Base-by-base conservation (phyloP, 1,140 invertebrate species). In the Aphis gossypii region DNA sequence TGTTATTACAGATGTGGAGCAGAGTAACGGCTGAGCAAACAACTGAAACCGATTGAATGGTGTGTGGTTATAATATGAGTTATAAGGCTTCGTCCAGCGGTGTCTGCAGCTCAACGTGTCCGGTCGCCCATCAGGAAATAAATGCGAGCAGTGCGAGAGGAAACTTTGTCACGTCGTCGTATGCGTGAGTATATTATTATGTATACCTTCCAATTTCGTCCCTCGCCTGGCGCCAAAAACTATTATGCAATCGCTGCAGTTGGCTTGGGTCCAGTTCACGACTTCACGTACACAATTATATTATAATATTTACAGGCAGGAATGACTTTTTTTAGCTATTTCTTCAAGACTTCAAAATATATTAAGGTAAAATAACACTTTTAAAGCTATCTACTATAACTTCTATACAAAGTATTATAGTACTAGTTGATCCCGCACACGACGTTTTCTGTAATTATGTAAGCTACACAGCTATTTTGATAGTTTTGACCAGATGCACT, bases 41-140 rank as follows among this genome's bases (percentile, higher is more conserved):
- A 89, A 51, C n/a, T 89, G 87, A 51, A 51, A 54, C 35, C 87
- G 87, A 89, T 54, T 54, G 51, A 38, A 18, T 21, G 84, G 21
- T 14, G 35, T 8, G 30, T 11, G 84, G 44, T n/a, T 18, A 35
- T 30, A 20, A 25, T 20, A 35, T 25, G n/a, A 38, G 84, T 21
- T 18, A 44, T 88, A 88, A n/a, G 86, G 86, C 86, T 88, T 88
- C 46, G 86, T 18, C 48, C 48, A 2, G 48, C 14, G 48, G 48
- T 11, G 44, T 89, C 48, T 35, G 18, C 20, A 51, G 30, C 21
- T 35, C 46, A 7, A 44, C 46, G 5, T 8, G 46, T 89, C 87
- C 87, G 48, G 87, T 89, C 87, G 38, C 87, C 87, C 87, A 38
- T 89, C 87, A 9, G 30, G 35, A 89, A 89, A 54, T 89, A 54